These are phyloP conservation scores for Nemotelus nigrinus DNA, from an alignment of 2,888 invertebrate genomes.

Conservation along the genomic window DNA sequence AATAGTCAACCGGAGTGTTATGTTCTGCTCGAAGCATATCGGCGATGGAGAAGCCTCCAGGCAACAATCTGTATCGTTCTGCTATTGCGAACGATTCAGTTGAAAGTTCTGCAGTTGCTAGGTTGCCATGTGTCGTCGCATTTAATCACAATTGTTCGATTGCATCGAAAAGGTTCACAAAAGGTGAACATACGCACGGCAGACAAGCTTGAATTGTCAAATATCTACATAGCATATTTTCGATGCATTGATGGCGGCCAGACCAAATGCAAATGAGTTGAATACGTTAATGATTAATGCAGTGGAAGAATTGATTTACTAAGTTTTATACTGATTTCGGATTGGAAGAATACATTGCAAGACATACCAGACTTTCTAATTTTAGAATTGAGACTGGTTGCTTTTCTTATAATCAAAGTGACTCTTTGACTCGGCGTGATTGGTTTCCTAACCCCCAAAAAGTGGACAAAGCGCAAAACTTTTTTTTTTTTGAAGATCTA, in stretches of 20 bases:
- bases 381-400: no score
- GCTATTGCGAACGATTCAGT: neutral
- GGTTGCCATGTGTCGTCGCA: neutral
- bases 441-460: no score
- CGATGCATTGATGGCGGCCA: neutral
- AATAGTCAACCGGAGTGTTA: neutral
- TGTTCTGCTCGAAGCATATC: neutral
- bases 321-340: no score
- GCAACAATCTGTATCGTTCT: slow-evolving; percentile 1
- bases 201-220: neutral
- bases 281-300: no score
- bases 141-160: neutral
- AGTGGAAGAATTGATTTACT: no score
- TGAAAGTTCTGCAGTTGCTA: neutral
- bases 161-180: neutral
- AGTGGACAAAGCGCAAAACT: no score
- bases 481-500: no score
- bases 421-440: no score
- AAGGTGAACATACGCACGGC: neutral
- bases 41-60: neutral
- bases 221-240: neutral
- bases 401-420: no score
- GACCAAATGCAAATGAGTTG: neutral
- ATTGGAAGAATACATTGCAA: no score
- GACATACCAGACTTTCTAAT: no score